Conservation (phyloP, 1,140 invertebrate genomes). For the Cotesia typhae region DNA sequence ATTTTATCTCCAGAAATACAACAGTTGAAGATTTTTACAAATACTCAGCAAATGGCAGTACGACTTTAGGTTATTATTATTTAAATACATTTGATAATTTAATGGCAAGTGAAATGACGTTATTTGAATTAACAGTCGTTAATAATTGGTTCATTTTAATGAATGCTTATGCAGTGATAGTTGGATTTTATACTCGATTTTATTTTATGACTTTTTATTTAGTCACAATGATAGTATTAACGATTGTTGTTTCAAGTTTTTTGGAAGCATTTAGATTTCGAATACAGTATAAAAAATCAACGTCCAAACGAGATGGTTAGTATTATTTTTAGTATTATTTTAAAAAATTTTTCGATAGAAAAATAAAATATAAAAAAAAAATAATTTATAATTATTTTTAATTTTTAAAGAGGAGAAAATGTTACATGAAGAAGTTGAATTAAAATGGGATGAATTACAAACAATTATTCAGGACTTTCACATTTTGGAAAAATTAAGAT, state of each 20-base stretch:
- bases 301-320: slow-evolving; percentile 82
- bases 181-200: slow-evolving; percentile 74
- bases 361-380: no score
- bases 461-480: slow-evolving; percentile 71
- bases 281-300: slow-evolving; percentile 86
- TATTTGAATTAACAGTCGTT: slow-evolving; percentile 91
- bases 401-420: slow-evolving; percentile 75
- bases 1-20: slow-evolving; percentile 73
- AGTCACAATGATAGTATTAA: slow-evolving; percentile 90
- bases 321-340: slow-evolving; percentile 53
- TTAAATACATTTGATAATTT: slow-evolving; percentile 87
- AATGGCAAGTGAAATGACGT: slow-evolving; percentile 78
- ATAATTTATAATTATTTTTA: slow-evolving; percentile 29
- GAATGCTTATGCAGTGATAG: slow-evolving; percentile 83
- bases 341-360: no score
- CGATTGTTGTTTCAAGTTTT: slow-evolving; percentile 90
- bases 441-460: slow-evolving; percentile 76
- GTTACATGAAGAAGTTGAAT: slow-evolving; percentile 76
- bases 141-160: slow-evolving; percentile 95
- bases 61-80: slow-evolving; percentile 83
- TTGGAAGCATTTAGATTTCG: slow-evolving; percentile 90
- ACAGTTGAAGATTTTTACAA: slow-evolving; percentile 87
- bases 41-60: slow-evolving; percentile 72
- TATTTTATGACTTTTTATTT: slow-evolving; percentile 93
- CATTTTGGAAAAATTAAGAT: slow-evolving; percentile 70